These are phyloP conservation scores for Spodoptera picta DNA, from an alignment of 2,888 invertebrate genomes.

Conservation along the genomic window DNA sequence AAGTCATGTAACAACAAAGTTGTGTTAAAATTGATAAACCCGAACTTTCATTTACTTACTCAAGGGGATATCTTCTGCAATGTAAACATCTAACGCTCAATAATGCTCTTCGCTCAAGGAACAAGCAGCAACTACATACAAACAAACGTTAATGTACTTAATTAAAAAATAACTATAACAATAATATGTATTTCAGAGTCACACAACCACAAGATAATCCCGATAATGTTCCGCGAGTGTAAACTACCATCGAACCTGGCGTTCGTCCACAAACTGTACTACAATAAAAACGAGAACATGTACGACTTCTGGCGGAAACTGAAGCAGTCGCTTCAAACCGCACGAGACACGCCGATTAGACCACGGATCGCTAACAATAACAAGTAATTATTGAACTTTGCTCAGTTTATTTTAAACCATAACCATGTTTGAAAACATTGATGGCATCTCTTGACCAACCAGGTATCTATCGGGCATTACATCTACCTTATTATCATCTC, in stretches of 20 bases:
- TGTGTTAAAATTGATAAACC: too few species aligned
- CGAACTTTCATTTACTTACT: too few species aligned
- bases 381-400: neutral
- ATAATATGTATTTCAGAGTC: conserved; percentile 49
- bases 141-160: too few species aligned
- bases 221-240: conserved; percentile 91
- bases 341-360: conserved; percentile 22
- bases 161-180: too few species aligned
- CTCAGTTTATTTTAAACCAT: too few species aligned
- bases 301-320: conserved; percentile 93
- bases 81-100: neutral
- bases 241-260: conserved; percentile 90
- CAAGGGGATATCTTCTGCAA: too few species aligned
- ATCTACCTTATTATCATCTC: neutral
- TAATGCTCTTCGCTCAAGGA: too few species aligned
- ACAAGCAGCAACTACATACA: too few species aligned
- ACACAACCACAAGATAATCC: conserved; percentile 90
- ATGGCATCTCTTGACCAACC: neutral
- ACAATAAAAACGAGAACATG: conserved; percentile 79
- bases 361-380: conserved; percentile 36
- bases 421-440: too few species aligned
- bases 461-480: neutral
- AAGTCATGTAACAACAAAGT: too few species aligned
- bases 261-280: conserved; percentile 90
- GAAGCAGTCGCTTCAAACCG: conserved; percentile 82